phyloP scores from a whole-genome alignment of 2,113 vertebrate genomes.

The Equus quagga region DNA sequence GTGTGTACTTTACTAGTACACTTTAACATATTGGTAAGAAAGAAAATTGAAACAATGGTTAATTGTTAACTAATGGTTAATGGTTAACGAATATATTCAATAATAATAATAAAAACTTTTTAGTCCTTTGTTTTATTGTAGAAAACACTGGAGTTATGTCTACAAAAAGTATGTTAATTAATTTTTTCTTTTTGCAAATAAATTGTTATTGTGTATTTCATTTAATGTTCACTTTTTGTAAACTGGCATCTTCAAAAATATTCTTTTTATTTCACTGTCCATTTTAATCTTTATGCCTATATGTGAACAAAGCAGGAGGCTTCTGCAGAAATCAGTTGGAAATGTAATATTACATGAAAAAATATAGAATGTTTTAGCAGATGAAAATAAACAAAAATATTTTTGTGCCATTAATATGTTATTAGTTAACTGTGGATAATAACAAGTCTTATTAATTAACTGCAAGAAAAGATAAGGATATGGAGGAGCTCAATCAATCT shows the following conservation, averaged over 20 bases:
- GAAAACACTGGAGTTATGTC: background rate
- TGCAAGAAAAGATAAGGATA: background rate
- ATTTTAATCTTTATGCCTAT: background rate
- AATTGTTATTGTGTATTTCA: background rate
- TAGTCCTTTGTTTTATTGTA: background rate
- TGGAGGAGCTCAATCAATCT: background rate
- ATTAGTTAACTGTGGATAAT: background rate
- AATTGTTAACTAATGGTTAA: too few species aligned
- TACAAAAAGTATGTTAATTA: background rate
- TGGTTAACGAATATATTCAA: background rate
- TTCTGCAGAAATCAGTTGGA: background rate
- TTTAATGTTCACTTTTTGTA: conserved; percentile 39
- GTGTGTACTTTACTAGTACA: background rate
- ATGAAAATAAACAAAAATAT: background rate
- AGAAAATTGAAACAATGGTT: background rate
- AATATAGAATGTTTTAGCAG: background rate
- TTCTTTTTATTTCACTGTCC: background rate
- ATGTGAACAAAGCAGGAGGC: background rate
- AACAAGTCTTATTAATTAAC: conserved; percentile 10
- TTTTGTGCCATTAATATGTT: background rate
- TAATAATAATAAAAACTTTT: background rate
- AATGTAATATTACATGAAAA: background rate
- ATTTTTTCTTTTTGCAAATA: conserved; percentile 4
- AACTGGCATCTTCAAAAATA: background rate
- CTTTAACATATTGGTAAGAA: background rate